Base-by-base conservation (phyloP, 2,797 vertebrate species). In the Smutsia gigantea region DNA sequence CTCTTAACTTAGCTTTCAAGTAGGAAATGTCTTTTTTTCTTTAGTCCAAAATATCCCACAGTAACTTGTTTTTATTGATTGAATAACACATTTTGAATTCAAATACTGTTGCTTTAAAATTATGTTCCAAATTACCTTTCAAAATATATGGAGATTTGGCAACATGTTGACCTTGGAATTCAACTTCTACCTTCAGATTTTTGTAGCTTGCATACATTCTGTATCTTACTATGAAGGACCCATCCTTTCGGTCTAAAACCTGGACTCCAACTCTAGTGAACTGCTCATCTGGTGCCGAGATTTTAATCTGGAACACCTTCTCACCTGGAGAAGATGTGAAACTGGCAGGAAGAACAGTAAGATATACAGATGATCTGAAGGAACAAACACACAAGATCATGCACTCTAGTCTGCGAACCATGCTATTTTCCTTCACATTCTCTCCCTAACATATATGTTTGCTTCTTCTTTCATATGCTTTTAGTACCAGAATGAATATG, bases 131-230 rank as follows among this genome's bases (percentile, higher is more conserved):
- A 87, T 95, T 99, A 99, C 99, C 99, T 99, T 98, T 98, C 96
- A 99, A 98, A 97, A 99, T 89, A 95, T 99, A 99, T 0, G 99
- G 99, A 19, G 99, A 99, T 85, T 99, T 98, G 92, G 99, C 99
- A 0, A 99, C 99, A 4, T 99, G 99, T 84, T 98, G 98, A 91
- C 97, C 98, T 86, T 98, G 98, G 88, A 98, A 98, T 96, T 99
- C 98, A 83, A 99, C 93, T 90, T 99, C 99, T 96, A 99, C 96
- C 96, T 98, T 99, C 96, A 99, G 98, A 94, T 98, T 99, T 31
- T 97, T 98, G 98, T 99, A 99, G 98, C 99, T 99, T 68, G 99
- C 99, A 10, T 99, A 99, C 99, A 99, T 99, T 98, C 99, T 99
- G 97, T 99, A 99, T 59, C 99, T 99, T 29, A 99, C 99, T 39